Conservation (phyloP, 2,797 vertebrate genomes). For the Hirundo rustica region DNA sequence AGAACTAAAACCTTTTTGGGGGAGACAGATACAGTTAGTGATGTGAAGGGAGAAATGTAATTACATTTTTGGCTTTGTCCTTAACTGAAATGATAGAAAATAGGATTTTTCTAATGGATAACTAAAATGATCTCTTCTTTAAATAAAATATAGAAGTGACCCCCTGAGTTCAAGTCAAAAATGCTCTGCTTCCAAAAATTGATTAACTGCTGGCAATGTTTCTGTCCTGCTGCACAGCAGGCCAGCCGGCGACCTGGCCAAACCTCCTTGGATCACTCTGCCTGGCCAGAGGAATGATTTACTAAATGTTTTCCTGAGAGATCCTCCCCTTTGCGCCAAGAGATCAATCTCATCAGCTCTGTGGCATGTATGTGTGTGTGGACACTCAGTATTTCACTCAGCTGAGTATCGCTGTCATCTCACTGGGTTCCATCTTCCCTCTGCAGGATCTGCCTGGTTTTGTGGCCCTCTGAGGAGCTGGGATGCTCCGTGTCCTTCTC, state of each 20-base stretch:
- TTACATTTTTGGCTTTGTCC: conserved; percentile 67
- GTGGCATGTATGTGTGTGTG: not conserved
- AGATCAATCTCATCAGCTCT: conserved; percentile 21
- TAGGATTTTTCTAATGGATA: conserved; percentile 65
- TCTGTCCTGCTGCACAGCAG: conserved; percentile 3
- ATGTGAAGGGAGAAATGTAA: conserved; percentile 54
- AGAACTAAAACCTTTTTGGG: conserved; percentile 56
- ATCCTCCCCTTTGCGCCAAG: conserved; percentile 19
- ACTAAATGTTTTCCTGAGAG: conserved; percentile 34
- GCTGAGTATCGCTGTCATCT: not conserved
- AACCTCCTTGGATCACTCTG: conserved; percentile 17
- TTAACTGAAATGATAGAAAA: conserved; percentile 52
- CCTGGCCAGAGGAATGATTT: conserved; percentile 55
- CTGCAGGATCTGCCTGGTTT: not conserved
- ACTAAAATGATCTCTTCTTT: conserved; percentile 58
- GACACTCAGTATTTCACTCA: not conserved
- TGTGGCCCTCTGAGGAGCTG: not conserved
- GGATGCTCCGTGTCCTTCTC: not conserved
- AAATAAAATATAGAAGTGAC: conserved; percentile 60
- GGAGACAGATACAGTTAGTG: conserved; percentile 55
- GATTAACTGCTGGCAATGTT: conserved; percentile 22
- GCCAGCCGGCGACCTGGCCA: conserved; percentile 2
- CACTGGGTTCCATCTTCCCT: not conserved
- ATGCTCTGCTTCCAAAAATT: conserved; percentile 52
- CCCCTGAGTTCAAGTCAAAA: conserved; percentile 49